A percentile compares a stretch with the other conserved stretches of the same genome.
Conservation (phyloP, 2,797 vertebrate genomes). For the Silurus lanzhouensis region DNA sequence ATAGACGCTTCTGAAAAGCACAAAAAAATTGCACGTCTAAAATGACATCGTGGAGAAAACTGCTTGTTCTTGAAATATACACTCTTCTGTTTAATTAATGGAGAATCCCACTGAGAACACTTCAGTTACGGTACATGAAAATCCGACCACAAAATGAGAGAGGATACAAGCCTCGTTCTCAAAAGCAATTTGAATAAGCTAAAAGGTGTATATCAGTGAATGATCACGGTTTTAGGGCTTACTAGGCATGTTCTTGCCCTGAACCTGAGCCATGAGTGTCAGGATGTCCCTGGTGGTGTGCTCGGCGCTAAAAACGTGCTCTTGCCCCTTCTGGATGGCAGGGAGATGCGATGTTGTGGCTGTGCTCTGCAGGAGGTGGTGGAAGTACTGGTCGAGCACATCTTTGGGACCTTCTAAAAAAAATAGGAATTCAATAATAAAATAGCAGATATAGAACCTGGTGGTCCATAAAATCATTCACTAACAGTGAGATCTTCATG, state of each 20-base stretch:
- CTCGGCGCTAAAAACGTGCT: constrained; percentile 86
- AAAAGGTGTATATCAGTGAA: neutral
- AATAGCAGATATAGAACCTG: neutral
- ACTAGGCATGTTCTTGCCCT: constrained; percentile 90
- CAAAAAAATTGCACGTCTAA: neutral
- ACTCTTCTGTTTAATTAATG: neutral
- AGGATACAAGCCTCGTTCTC: neutral
- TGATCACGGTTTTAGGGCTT: constrained; percentile 57
- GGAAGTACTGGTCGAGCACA: constrained; percentile 90
- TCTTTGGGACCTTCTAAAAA: constrained; percentile 70
- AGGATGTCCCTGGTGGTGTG: constrained; percentile 94
- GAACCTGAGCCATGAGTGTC: constrained; percentile 91
- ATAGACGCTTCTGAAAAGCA: constrained; percentile 82
- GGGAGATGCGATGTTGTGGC: constrained; percentile 82
- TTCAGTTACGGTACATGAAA: constrained; percentile 17
- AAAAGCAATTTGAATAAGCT: neutral
- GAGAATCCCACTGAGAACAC: neutral
- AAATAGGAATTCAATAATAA: neutral
- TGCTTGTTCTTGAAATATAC: neutral
- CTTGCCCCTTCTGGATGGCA: constrained; percentile 82
- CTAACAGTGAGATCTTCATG: neutral
- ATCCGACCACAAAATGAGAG: neutral
- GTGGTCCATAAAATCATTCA: neutral
- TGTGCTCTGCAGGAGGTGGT: constrained; percentile 86
- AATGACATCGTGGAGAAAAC: neutral